A percentile compares a stretch with the other conserved stretches of the same genome.
These are phyloP conservation scores for Forbesichthys agassizii DNA, from an alignment of 2,113 vertebrate species.

Conservation along the genomic window DNA sequence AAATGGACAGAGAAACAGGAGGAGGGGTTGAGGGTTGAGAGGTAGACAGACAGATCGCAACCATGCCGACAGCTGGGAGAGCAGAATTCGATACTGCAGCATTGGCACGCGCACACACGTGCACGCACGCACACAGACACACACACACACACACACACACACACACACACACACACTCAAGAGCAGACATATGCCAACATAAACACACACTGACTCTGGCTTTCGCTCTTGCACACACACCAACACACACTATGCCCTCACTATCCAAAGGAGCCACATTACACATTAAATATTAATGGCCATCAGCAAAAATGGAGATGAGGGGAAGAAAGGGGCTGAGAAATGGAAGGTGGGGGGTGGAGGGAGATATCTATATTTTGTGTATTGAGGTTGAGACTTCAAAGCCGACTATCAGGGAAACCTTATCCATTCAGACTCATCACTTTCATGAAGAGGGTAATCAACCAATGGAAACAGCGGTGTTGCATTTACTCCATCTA, in stretches of 20 bases:
- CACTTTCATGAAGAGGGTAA: slow-evolving; percentile 35
- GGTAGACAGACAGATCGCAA: slow-evolving; percentile 74
- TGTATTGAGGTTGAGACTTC: slow-evolving; percentile 38
- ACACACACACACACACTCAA: neutral
- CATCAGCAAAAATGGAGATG: slow-evolving; percentile 78
- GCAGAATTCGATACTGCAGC: slow-evolving; percentile 79
- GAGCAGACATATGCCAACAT: neutral
- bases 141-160: slow-evolving; percentile 24
- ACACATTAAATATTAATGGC: slow-evolving; percentile 80
- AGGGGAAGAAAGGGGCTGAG: slow-evolving; percentile 46
- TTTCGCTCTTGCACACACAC: neutral
- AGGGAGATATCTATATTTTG: slow-evolving; percentile 36
- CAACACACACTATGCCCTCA: slow-evolving; percentile 53
- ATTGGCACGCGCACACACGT: slow-evolving; percentile 53
- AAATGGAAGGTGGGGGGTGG: neutral
- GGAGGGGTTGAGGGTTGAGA: slow-evolving; percentile 72
- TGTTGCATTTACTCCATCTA: slow-evolving; percentile 26
- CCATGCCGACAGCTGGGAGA: slow-evolving; percentile 72
- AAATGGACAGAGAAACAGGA: slow-evolving; percentile 58
- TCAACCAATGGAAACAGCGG: slow-evolving; percentile 16
- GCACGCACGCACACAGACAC: slow-evolving; percentile 21
- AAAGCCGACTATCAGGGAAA: slow-evolving; percentile 35
- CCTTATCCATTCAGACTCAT: slow-evolving; percentile 49
- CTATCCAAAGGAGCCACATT: slow-evolving; percentile 76
- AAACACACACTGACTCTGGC: neutral